phyloP scores from a whole-genome alignment of 2,113 vertebrate genomes.

The Calidris pygmaea region DNA sequence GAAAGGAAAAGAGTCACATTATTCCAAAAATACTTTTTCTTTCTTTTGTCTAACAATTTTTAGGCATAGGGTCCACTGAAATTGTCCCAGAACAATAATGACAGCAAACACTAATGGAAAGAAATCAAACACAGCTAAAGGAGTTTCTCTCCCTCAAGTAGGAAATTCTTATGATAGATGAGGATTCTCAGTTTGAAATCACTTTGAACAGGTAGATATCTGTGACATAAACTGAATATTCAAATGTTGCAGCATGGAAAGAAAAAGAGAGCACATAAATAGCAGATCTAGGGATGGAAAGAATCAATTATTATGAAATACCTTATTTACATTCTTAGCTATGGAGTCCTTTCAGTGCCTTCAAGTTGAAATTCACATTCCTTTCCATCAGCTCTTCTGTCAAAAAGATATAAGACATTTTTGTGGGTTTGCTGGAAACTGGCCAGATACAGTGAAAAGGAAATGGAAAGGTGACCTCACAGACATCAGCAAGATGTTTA shows the following conservation, averaged over 20 bases:
- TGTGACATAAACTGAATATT: background rate
- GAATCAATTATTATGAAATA: background rate
- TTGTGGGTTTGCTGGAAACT: background rate
- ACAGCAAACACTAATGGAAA: background rate
- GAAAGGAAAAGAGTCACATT: background rate
- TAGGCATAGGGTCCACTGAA: background rate
- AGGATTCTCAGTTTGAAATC: background rate
- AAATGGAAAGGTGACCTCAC: background rate
- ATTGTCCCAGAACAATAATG: background rate
- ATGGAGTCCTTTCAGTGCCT: background rate
- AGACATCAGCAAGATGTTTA: background rate
- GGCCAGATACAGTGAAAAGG: background rate
- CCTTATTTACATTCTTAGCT: background rate
- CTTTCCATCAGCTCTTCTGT: background rate
- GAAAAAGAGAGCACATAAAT: background rate
- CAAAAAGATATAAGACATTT: background rate
- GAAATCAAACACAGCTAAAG: background rate
- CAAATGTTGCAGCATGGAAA: background rate
- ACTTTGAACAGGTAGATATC: background rate
- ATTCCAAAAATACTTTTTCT: background rate
- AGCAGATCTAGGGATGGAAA: background rate
- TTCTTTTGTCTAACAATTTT: background rate
- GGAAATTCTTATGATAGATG: background rate
- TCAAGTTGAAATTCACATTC: background rate
- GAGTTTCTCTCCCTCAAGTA: background rate